Conservation (phyloP, 2,797 vertebrate genomes). For the Poliocrania exsul region DNA sequence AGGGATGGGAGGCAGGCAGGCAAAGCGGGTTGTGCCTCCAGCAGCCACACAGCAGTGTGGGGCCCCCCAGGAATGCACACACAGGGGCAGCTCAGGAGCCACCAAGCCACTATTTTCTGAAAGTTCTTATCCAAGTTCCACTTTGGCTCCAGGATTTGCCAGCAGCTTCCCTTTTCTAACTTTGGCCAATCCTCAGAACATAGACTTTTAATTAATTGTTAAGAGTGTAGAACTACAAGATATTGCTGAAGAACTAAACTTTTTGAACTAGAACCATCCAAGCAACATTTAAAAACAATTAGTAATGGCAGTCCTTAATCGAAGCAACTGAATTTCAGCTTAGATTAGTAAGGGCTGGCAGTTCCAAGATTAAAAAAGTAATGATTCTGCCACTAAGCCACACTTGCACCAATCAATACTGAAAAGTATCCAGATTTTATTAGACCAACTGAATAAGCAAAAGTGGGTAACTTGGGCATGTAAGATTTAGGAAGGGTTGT, state of each 20-base stretch:
- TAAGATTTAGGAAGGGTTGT: not conserved
- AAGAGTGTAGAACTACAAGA: not conserved
- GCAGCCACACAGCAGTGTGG: not conserved
- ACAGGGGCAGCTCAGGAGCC: not conserved
- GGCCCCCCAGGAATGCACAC: not conserved
- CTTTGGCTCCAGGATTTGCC: not conserved
- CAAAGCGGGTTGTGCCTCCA: not conserved
- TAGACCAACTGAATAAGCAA: conserved; percentile 54
- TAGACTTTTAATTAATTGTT: conserved; percentile 23
- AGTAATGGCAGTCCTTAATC: conserved; percentile 74
- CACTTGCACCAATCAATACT: conserved; percentile 72
- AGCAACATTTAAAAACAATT: conserved; percentile 73
- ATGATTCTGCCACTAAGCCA: conserved; percentile 75
- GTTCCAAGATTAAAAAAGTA: conserved; percentile 77
- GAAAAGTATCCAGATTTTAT: conserved; percentile 69
- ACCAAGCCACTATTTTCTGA: not conserved
- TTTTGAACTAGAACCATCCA: conserved; percentile 53
- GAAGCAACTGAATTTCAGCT: conserved; percentile 62
- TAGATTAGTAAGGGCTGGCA: conserved; percentile 68
- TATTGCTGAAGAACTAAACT: conserved; percentile 50
- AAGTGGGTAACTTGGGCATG: not conserved
- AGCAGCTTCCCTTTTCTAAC: not conserved
- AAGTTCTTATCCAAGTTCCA: not conserved
- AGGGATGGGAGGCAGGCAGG: conserved; percentile 42
- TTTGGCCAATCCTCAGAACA: not conserved